A percentile compares a stretch with the other conserved stretches of the same genome.
phyloP scores from a whole-genome alignment of 2,113 vertebrate species.

The Channa maculata region DNA sequence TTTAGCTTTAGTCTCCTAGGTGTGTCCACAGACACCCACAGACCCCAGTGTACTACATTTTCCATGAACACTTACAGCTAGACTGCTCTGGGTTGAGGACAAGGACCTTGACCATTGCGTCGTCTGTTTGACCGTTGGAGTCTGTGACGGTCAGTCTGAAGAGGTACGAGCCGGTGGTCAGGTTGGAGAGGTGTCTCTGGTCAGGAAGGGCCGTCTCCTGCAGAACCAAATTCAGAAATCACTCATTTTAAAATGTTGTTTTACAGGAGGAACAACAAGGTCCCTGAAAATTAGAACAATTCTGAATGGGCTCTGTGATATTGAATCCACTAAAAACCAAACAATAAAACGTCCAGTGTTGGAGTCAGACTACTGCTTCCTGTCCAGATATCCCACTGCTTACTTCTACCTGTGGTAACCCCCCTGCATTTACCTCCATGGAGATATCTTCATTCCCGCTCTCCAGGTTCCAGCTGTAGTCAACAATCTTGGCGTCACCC shows the following conservation, averaged over 20 bases:
- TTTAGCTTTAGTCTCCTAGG: too few relatives aligned
- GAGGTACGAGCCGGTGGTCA: slow-evolving; percentile 83
- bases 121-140: slow-evolving; percentile 76
- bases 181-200: slow-evolving; percentile 83
- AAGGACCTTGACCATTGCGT: slow-evolving; percentile 78
- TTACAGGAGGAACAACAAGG: neutral
- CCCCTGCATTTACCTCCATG: slow-evolving; percentile 81
- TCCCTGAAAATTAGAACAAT: neutral
- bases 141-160: slow-evolving; percentile 86
- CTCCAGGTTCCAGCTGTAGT: slow-evolving; percentile 85
- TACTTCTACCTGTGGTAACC: slow-evolving; percentile 1
- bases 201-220: slow-evolving; percentile 80
- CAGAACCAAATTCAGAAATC: neutral
- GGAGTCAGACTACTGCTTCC: neutral
- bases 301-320: neutral
- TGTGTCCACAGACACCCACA: too few relatives aligned
- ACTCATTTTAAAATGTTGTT: neutral
- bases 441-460: slow-evolving; percentile 59
- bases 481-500: slow-evolving; percentile 75
- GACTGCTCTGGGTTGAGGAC: slow-evolving; percentile 87
- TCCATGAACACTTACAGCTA: slow-evolving; percentile 82
- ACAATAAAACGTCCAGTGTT: too few relatives aligned
- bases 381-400: neutral
- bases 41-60: slow-evolving; percentile 13
- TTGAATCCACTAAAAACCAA: too few relatives aligned